phyloP scores from a whole-genome alignment of 1,140 invertebrate species.

The Heliconius congener region DNA sequence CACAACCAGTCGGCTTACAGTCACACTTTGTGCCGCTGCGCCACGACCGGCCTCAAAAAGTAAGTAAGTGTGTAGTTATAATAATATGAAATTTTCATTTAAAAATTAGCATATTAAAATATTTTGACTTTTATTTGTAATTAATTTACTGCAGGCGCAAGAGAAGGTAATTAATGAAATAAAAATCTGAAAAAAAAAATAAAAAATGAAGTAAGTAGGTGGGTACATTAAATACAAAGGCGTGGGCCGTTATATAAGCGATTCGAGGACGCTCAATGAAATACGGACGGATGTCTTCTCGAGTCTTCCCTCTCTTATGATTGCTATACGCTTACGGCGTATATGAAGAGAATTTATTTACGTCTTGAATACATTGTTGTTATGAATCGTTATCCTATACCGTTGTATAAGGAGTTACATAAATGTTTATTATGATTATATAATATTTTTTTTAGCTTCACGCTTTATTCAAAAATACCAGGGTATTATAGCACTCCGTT shows the following conservation, averaged over 20 bases:
- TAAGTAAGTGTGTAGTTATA: too few relatives aligned
- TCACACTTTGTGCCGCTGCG: too few relatives aligned
- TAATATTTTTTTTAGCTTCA: neutral
- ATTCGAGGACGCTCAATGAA: conserved; percentile 24
- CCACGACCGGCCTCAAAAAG: too few relatives aligned
- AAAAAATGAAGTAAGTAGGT: neutral
- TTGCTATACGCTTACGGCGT: conserved; percentile 10
- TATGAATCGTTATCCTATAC: neutral
- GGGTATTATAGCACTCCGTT: too few relatives aligned
- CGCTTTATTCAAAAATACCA: too few relatives aligned
- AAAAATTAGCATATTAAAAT: too few relatives aligned
- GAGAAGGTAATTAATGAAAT: neutral
- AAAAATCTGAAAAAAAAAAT: neutral
- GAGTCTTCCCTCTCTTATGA: conserved; percentile 22
- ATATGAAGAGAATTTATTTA: conserved; percentile 15
- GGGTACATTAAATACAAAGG: neutral
- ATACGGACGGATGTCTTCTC: conserved; percentile 28
- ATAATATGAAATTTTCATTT: too few relatives aligned
- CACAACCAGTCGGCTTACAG: too few relatives aligned
- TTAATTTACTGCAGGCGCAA: neutral
- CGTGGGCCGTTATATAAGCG: conserved; percentile 16
- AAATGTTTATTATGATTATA: neutral
- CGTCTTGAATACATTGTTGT: conserved; percentile 19
- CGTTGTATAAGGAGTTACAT: neutral
- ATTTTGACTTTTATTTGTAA: neutral